Percentiles rank a stretch among this genome's conserved stretches.
Conservation (phyloP, 2,113 vertebrate species). For the Xerus inauris region DNA sequence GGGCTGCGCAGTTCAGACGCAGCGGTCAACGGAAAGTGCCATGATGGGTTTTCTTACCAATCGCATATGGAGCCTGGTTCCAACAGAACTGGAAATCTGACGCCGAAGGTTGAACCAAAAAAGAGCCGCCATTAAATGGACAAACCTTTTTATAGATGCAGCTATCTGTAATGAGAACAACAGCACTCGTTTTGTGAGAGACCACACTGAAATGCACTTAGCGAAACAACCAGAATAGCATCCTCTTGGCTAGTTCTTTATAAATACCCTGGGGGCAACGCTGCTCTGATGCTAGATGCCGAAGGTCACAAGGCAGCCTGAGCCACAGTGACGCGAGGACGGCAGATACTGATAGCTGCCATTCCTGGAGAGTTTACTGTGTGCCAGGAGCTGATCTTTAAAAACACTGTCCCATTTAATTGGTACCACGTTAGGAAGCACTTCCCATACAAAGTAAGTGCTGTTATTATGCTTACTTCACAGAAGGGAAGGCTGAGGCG, state of each 20-base stretch:
- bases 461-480: background rate
- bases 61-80: conserved; percentile 98
- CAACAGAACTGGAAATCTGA: conserved; percentile 99
- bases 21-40: background rate
- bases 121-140: conserved; percentile 95
- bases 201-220: background rate
- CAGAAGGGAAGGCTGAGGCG: background rate
- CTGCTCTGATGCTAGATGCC: background rate
- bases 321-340: no score
- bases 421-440: background rate
- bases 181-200: background rate
- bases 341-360: background rate
- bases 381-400: background rate
- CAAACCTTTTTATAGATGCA: conserved; percentile 98
- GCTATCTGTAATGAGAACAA: conserved; percentile 88
- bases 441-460: background rate
- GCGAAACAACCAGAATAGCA: background rate
- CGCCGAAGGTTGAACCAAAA: conserved; percentile 95
- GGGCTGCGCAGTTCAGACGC: accelerated
- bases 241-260: background rate
- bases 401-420: background rate
- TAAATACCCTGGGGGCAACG: accelerated
- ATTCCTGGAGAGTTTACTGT: background rate
- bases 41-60: conserved; percentile 89
- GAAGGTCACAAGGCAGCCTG: background rate